Base-by-base conservation (phyloP, 2,888 invertebrate species). In the Ornithoptera priamus region DNA sequence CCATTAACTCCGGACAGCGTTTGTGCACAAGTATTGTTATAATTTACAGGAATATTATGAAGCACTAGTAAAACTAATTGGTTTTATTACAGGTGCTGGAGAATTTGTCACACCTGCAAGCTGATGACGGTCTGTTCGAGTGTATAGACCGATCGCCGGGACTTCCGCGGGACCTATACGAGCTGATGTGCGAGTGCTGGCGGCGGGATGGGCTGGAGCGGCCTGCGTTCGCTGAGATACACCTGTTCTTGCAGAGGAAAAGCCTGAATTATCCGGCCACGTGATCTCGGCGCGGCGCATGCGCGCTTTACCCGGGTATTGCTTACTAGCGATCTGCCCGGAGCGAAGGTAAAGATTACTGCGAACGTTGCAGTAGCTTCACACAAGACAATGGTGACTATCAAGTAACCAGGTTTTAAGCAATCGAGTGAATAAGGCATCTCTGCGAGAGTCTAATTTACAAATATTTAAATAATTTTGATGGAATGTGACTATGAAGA, bases 161-260 rank as follows among this genome's bases (percentile, higher is more conserved):
- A 78, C 95, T 95, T 74, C 96, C 96, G 62, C 96, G 96, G 81
- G 97, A 97, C 88, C 94, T 97, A 74, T 96, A 96, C 92, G 96
- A 97, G 80, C 92, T 97, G 76, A 96, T 97, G 96, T 88, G 94
- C 74, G 97, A 96, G 81, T 98, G 97, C 85, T 97, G 97, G 97
- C 94, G 95, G 72, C 93, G 96, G 57, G 95, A 95, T 78, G 96
- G 96, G 71, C 86, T 90, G 65, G 95, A 95, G 74, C 91, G 97
- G 53, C 97, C 97, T 6, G 93, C 95, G 73, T 97, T 97, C 93
- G 93, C 94, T 46, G 97, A 97, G 81, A 95, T 97, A 75, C 96
- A 97, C 85, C 93, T 96, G 80, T 97, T 97, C 90, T 93, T 97
- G 73, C 96, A 96, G 83, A 88, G 96, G 22, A 83, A 82, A 72